Evolutionary conservation across 2,113 vertebrate genomes (phyloP), one percentile per base, ranked within the genome.

Genomic region (Ptilonorhynchus violaceus): DNA sequence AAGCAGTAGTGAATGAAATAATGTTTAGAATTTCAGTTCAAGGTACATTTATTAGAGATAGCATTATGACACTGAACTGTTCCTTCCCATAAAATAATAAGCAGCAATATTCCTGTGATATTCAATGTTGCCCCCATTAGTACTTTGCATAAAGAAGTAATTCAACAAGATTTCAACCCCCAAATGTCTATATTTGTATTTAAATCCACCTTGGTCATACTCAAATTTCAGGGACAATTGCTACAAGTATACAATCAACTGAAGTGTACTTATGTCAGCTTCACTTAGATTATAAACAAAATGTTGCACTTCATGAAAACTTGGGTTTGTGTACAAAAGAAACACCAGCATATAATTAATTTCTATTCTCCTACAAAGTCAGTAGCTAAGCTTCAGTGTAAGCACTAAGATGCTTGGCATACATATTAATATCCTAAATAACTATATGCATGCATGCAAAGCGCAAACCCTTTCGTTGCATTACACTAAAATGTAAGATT

Each of bases 391-490:
- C 75, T 93, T 95, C 91, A 94, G 39, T 80, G 52, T 88, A 86
- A 96, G 75, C 85, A 92, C 75, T 88, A 91, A 93, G 59, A 92
- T 87, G 76, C 81, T 77, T 94, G 69, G 68, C 79, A 93, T 55
- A 95, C 47, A 47, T 88, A 87, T 83, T 96, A 96, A 93, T 60
- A 63, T 59, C 59, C 85, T 94, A 93, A 87, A n/a, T 78, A 93
- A 81, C 84, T 88, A 91, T 68, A 89, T 52, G 94, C 98, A 97
- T 97, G 97, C 98, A 98, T 94, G 93, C 79, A 90, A 96, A 95
- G 92, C 79, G 69, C 92, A 97, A 98, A 97, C 96, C 97, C 97
- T 98, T 98, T 97, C 93, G 83, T 97, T 97, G 97, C 82, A 84
- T 96, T 95, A 95, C 47, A 91, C 30, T 91, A 88, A 93, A 87